Conservation (phyloP, 2,797 vertebrate genomes). For the Gephyroberyx darwinii region DNA sequence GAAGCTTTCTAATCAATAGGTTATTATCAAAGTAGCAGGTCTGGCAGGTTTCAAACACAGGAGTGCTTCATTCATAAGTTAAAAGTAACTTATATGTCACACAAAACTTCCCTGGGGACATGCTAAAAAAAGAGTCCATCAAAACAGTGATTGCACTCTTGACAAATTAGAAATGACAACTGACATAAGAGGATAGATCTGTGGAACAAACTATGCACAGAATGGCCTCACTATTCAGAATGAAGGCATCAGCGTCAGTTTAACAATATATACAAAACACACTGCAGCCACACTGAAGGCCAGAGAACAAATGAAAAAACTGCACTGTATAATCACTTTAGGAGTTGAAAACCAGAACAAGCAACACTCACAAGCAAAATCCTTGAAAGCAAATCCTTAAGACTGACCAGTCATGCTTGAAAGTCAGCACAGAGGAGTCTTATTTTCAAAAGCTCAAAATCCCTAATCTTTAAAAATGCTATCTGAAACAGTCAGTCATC, state of each 20-base stretch:
- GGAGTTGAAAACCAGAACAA: conserved; percentile 46
- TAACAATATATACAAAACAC: conserved; percentile 47
- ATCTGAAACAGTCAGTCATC: conserved; percentile 33
- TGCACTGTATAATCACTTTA: conserved; percentile 51
- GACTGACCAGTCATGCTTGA: conserved; percentile 51
- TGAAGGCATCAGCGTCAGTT: conserved; percentile 60
- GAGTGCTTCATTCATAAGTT: conserved; percentile 20
- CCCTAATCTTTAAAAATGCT: conserved; percentile 41
- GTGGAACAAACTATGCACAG: conserved; percentile 38
- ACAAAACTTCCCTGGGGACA: conserved; percentile 28
- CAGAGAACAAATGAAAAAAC: conserved; percentile 25
- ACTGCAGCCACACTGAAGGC: conserved; percentile 34
- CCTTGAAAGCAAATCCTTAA: conserved; percentile 58
- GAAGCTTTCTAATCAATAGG: conserved; percentile 56
- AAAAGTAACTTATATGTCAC: conserved; percentile 28
- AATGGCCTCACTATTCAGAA: conserved; percentile 31
- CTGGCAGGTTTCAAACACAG: conserved; percentile 41
- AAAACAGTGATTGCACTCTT: conserved; percentile 34
- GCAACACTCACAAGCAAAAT: conserved; percentile 40
- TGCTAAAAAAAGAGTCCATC: conserved; percentile 41
- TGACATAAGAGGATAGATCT: conserved; percentile 50
- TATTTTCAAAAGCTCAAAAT: conserved; percentile 47
- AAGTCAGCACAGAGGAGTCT: conserved; percentile 28
- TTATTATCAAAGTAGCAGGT: conserved; percentile 60
- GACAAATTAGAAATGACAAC: conserved; percentile 56